These are phyloP conservation scores for Oryctes rhinoceros DNA, from an alignment of 1,140 invertebrate species.

Conservation along the genomic window DNA sequence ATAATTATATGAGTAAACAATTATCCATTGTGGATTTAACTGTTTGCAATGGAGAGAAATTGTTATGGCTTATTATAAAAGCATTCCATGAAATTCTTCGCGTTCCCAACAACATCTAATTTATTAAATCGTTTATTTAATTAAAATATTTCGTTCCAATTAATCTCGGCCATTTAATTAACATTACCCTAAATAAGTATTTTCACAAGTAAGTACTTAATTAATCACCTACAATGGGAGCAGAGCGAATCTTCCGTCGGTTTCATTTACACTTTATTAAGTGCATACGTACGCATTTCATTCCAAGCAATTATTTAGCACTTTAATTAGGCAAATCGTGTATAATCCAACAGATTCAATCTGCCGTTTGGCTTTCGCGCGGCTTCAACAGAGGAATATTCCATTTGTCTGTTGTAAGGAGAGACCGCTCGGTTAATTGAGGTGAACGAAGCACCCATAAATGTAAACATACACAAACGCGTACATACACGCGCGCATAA, in stretches of 20 bases:
- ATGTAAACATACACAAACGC: background rate
- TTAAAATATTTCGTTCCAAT: background rate
- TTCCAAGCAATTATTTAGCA: slow-evolving; percentile 8
- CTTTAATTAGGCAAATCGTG: slow-evolving; percentile 14
- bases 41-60: no score
- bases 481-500: background rate
- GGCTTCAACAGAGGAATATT: background rate
- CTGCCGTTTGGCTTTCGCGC: background rate
- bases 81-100: background rate
- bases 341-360: background rate
- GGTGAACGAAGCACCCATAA: background rate
- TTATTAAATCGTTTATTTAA: background rate
- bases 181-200: slow-evolving; percentile 10
- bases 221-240: background rate
- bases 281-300: slow-evolving; percentile 19
- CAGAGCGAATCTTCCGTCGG: slow-evolving; percentile 4
- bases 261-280: slow-evolving; percentile 29
- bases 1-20: no score
- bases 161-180: background rate
- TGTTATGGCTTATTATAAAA: no score
- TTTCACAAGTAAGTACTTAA: slow-evolving; percentile 3
- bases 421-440: slow-evolving; percentile 1
- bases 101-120: background rate
- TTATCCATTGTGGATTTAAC: no score
- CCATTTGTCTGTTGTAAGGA: background rate